Evolutionary conservation across 2,113 vertebrate species (phyloP).

Genomic region (Antechinus stuartii): DNA sequence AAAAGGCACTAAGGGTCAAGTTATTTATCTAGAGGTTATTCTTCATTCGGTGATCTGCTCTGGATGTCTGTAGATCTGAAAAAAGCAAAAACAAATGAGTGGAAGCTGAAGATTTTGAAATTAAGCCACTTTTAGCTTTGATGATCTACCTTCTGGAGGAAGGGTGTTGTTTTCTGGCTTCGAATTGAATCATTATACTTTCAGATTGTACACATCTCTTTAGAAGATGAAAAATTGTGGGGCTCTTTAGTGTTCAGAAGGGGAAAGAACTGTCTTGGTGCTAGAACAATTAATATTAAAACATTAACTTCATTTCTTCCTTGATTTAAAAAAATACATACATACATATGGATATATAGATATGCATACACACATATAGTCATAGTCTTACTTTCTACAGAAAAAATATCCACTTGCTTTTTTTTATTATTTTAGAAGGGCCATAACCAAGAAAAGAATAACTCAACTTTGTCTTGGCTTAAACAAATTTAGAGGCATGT

Average conservation of each 20-base stretch:
- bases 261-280: conserved; percentile 8
- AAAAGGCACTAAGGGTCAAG: neutral
- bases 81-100: neutral
- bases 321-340: neutral
- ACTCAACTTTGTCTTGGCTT: neutral
- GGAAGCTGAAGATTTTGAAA: conserved; percentile 46
- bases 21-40: conserved; percentile 21
- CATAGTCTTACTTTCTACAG: neutral
- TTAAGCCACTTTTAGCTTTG: conserved; percentile 44
- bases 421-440: neutral
- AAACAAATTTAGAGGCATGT: neutral
- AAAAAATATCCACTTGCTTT: neutral
- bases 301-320: neutral
- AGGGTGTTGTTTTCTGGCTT: conserved; percentile 62
- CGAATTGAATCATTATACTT: conserved; percentile 56
- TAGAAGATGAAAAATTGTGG: conserved; percentile 35
- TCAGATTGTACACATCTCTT: conserved; percentile 62
- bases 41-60: conserved; percentile 39
- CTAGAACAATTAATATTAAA: neutral
- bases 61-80: neutral
- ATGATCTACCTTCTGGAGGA: conserved; percentile 5
- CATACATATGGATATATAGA: neutral
- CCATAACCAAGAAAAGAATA: neutral
- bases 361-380: too few species aligned
- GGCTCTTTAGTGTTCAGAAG: neutral